These are phyloP conservation scores for Ceratitis capitata DNA, from an alignment of 1,140 invertebrate genomes.

Conservation along the genomic window DNA sequence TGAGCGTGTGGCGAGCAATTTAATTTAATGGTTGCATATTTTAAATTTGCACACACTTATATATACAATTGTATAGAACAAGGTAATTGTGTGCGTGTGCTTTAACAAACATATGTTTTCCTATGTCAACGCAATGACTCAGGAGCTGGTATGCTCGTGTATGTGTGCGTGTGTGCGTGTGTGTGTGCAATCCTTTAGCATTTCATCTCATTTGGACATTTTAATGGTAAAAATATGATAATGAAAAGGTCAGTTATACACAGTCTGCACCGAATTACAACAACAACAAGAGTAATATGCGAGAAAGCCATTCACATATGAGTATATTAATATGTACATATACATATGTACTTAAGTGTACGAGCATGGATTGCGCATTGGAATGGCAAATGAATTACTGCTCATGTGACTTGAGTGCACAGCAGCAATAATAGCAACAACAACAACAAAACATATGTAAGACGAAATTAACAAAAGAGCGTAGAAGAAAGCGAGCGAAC, in stretches of 20 bases:
- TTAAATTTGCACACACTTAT: slow-evolving; percentile 16
- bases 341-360: neutral
- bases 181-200: neutral
- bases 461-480: too few species aligned
- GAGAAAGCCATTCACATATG: neutral
- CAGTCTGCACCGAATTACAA: too few species aligned
- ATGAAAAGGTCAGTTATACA: slow-evolving; percentile 12
- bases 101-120: neutral
- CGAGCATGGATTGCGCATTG: neutral
- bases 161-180: neutral
- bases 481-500: neutral
- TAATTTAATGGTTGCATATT: slow-evolving; percentile 30
- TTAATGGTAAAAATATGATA: slow-evolving; percentile 33
- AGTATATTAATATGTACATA: neutral
- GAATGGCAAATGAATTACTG: slow-evolving; percentile 1
- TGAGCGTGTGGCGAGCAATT: neutral
- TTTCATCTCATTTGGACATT: slow-evolving; percentile 27
- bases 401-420: neutral
- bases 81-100: neutral
- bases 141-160: too few species aligned
- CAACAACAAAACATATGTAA: neutral
- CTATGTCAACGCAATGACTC: neutral
- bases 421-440: neutral
- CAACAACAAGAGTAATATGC: neutral
- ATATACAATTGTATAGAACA: too few species aligned